phyloP scores from a whole-genome alignment of 2,113 vertebrate genomes.

The Aptenodytes forsteri region DNA sequence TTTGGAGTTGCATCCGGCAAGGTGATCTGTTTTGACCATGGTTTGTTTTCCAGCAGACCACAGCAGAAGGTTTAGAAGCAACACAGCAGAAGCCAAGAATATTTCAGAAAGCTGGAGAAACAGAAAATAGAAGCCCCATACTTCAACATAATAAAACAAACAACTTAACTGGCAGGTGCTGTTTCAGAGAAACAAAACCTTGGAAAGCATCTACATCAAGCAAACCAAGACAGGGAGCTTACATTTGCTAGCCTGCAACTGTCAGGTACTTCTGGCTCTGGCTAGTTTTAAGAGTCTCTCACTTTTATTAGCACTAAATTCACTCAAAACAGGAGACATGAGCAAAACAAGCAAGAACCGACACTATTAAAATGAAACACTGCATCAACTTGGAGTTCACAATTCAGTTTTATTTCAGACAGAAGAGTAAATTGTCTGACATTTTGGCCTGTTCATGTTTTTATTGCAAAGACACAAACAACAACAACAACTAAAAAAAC shows the following conservation, averaged over 20 bases:
- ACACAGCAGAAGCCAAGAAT: background rate
- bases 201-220: background rate
- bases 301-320: constrained; percentile 60
- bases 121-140: background rate
- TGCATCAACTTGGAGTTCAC: constrained; percentile 32
- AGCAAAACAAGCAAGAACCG: constrained; percentile 4
- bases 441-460: constrained; percentile 25
- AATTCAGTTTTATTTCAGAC: constrained; percentile 50
- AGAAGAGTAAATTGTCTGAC: constrained; percentile 41
- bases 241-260: background rate
- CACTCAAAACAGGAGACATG: background rate
- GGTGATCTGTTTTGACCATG: background rate
- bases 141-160: background rate
- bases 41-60: background rate
- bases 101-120: background rate
- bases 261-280: background rate
- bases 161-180: background rate
- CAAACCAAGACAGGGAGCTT: background rate
- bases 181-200: background rate
- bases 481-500: background rate
- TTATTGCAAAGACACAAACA: background rate
- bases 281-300: constrained; percentile 14
- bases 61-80: background rate
- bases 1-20: background rate
- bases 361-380: constrained; percentile 54